Percentiles rank a stretch among this genome's conserved stretches.
Conservation (phyloP, 1,140 invertebrate genomes). For the Heliconius congener region DNA sequence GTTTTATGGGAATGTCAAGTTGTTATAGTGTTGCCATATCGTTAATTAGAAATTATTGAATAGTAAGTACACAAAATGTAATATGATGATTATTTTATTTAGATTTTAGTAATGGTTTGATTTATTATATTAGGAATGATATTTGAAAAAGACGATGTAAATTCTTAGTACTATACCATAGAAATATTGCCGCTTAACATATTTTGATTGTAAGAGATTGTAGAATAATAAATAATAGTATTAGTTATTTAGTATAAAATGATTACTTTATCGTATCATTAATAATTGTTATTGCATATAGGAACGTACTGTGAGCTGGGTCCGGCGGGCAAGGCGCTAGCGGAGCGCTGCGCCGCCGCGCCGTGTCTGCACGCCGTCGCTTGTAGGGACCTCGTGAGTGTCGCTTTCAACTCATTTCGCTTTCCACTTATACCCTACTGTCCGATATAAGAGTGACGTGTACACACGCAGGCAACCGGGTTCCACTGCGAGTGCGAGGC, state of each 20-base stretch:
- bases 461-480: slow-evolving; percentile 73
- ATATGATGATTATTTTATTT: background rate
- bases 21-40: background rate
- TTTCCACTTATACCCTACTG: no score
- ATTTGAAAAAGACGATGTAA: background rate
- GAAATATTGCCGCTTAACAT: background rate
- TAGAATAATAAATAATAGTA: background rate
- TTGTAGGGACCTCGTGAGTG: slow-evolving; percentile 84
- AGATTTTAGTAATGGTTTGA: no score
- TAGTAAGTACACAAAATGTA: background rate
- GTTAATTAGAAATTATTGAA: background rate
- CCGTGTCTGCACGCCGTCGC: slow-evolving; percentile 83
- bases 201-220: background rate
- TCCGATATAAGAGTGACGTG: no score
- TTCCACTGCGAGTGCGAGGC: slow-evolving; percentile 89
- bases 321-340: slow-evolving; percentile 67
- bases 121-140: background rate
- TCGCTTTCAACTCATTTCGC: no score
- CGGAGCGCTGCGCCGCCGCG: slow-evolving; percentile 78
- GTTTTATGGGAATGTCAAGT: background rate
- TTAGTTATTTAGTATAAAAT: no score
- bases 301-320: slow-evolving; percentile 84
- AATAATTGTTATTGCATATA: slow-evolving; percentile 42
- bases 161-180: background rate
- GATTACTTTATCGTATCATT: no score